Percentiles rank a stretch among this genome's conserved stretches.
These are phyloP conservation scores for Drosophila mimetica DNA, from an alignment of 2,888 invertebrate genomes.

Conservation along the genomic window DNA sequence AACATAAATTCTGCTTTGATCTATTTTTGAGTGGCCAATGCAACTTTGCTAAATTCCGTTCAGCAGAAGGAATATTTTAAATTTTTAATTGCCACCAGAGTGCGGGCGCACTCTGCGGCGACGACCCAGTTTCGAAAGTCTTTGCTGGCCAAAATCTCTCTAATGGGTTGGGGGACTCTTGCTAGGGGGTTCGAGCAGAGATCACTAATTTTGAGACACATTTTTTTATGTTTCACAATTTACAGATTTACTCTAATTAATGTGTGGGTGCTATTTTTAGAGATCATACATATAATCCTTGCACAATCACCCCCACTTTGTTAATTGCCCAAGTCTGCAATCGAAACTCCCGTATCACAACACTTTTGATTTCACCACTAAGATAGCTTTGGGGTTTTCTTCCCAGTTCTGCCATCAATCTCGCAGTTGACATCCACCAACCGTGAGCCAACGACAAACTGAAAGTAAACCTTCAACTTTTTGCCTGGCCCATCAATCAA, in stretches of 20 bases:
- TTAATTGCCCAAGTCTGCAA: constrained; percentile 15
- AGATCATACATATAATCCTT: too few species aligned
- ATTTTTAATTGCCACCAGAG: constrained; percentile 59
- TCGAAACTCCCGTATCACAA: constrained; percentile 7
- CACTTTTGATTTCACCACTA: constrained; percentile 26
- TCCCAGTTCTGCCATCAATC: constrained; percentile 41
- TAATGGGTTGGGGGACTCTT: constrained; percentile 8
- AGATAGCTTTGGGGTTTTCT: constrained; percentile 30
- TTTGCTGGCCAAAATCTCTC: constrained; percentile 24
- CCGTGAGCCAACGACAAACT: constrained; percentile 24
- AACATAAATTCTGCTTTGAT: constrained; percentile 58
- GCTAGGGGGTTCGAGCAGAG: neutral
- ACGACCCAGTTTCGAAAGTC: constrained; percentile 22
- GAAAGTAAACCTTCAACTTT: constrained; percentile 30
- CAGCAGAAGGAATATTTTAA: constrained; percentile 31
- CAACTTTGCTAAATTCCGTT: constrained; percentile 36
- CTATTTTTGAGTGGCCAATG: constrained; percentile 53
- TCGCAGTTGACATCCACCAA: constrained; percentile 27
- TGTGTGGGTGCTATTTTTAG: neutral
- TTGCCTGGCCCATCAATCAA: constrained; percentile 39
- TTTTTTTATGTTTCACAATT: constrained; percentile 19
- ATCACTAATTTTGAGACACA: constrained; percentile 1
- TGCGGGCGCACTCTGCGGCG: constrained; percentile 16
- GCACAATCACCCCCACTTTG: constrained; percentile 4
- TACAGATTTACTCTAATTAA: constrained; percentile 7